Evolutionary conservation across 2,113 vertebrate genomes (phyloP), one percentile per base, ranked within the genome.

Genomic region (Platysternon megacephalum): DNA sequence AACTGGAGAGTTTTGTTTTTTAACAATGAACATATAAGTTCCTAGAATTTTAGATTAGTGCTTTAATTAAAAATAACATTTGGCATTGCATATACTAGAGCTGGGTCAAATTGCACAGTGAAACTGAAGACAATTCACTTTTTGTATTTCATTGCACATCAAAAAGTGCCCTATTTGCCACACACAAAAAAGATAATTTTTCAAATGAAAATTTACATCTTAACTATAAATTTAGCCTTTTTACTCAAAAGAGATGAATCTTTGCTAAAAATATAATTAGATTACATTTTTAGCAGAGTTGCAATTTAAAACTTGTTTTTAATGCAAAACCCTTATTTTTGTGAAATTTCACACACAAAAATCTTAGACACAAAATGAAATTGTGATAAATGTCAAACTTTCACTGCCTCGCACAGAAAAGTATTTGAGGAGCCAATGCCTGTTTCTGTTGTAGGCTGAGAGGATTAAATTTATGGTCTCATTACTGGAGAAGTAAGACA

Each of bases 401-500:
- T 89, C n/a, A 9, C n/a, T 92, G 42, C 32, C 32, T 52, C 17
- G 0, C 78, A 35, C 8, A 78, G 19, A 11, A 58, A 82, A 5
- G n/a, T 26, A 16, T 3, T 35, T 39, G 56, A 79, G 89, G 61
- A 95, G 76, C 89, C 82, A 85, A 53, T n/a, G 79, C 83, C 79
- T 92, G 81, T 85, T 89, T 93, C 78, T 86, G 65, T 35, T 85
- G 21, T 39, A 74, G 52, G 11, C 81, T 85, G 81, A 28, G 11
- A 24, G 11, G 46, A 56, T 91, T 86, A 87, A 96, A 95, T 92
- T 78, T 86, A 91, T 92, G 72, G 26, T 19, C 29, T 14, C 22
- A 26, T 96, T 96, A 95, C 74, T 74, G 87, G 82, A 93, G 86
- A 85, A 81, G 9, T 88, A 29, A 78, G 26, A 78, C 92, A 79